Conservation (phyloP, 2,113 vertebrate genomes). For the Rhabdomys dilectus region DNA sequence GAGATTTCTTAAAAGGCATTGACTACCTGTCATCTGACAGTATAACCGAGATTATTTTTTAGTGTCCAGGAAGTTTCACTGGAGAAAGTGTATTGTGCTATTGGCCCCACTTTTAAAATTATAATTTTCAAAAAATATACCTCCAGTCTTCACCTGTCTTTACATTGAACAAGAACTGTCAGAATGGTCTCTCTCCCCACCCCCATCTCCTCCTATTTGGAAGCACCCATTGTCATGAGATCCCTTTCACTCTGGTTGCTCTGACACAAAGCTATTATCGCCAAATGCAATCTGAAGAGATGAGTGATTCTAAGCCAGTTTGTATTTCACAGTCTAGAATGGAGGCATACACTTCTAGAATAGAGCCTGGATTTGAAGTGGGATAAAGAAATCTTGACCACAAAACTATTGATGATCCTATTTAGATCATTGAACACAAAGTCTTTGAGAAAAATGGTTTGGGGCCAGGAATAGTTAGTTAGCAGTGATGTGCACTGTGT, state of each 20-base stretch:
- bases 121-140: conserved; percentile 19
- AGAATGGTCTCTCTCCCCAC: not conserved
- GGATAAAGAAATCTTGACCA: conserved; percentile 35
- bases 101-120: conserved; percentile 59
- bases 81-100: conserved; percentile 59
- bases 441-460: conserved; percentile 48
- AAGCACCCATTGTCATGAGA: not conserved
- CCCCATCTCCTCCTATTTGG: not conserved
- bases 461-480: not conserved
- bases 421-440: conserved; percentile 11
- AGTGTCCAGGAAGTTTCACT: conserved; percentile 56
- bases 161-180: conserved; percentile 45
- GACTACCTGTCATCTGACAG: conserved; percentile 68
- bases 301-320: not conserved
- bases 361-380: conserved; percentile 35
- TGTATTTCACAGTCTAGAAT: not conserved
- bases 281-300: not conserved
- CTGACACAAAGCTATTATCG: not conserved
- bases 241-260: conserved; percentile 38
- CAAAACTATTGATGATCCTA: conserved; percentile 40
- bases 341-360: not conserved
- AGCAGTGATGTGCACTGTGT: not conserved
- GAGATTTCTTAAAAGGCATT: conserved; percentile 67
- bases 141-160: conserved; percentile 45
- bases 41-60: conserved; percentile 62